These are phyloP conservation scores for Chrysolina americana DNA, from an alignment of 2,888 invertebrate species.

Conservation along the genomic window DNA sequence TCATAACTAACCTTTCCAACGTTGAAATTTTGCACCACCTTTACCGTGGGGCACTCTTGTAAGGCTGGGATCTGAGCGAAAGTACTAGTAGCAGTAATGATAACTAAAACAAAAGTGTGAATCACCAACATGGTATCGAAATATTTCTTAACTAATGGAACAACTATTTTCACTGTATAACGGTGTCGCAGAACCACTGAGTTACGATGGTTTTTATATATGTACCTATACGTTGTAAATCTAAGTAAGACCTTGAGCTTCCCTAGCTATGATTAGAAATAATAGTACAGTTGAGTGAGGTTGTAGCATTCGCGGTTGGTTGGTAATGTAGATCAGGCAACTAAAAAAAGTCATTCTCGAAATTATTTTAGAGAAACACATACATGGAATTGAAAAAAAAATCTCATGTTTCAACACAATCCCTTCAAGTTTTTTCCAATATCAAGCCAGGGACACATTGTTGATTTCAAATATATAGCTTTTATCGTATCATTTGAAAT, in stretches of 20 bases:
- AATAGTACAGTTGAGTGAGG: slow-evolving; percentile 1
- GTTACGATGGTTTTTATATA: background rate
- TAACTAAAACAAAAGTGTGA: background rate
- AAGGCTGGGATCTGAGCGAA: slow-evolving; percentile 9
- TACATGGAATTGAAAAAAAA: too few relatives aligned
- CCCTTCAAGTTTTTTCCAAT: too few relatives aligned
- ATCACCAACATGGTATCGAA: background rate
- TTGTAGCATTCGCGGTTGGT: background rate
- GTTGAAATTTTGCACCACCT: slow-evolving; percentile 25
- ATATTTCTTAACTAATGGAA: background rate
- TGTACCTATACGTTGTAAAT: background rate
- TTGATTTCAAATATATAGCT: too few relatives aligned
- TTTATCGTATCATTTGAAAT: too few relatives aligned
- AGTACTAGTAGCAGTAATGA: background rate
- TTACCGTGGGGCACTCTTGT: background rate
- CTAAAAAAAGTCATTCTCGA: too few relatives aligned
- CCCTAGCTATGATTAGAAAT: background rate
- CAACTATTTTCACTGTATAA: background rate
- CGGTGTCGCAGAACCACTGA: slow-evolving; percentile 7
- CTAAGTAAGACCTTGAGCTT: slow-evolving; percentile 5
- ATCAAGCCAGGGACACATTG: too few relatives aligned
- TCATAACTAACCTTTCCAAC: slow-evolving; percentile 17
- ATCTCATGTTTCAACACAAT: too few relatives aligned
- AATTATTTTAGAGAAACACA: too few relatives aligned
- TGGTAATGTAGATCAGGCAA: too few relatives aligned